Conservation (phyloP, 2,113 vertebrate species). For the Thamnaconus septentrionalis region DNA sequence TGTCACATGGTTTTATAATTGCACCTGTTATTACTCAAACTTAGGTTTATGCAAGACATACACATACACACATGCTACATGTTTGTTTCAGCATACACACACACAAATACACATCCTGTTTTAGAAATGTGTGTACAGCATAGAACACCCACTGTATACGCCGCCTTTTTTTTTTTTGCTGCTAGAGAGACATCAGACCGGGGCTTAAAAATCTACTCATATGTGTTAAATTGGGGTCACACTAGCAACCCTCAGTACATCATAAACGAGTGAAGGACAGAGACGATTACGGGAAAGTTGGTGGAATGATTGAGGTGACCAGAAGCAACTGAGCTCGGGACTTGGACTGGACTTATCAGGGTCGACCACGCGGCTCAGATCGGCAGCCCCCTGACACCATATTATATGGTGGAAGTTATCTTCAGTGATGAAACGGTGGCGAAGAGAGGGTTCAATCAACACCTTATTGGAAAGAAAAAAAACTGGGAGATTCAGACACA, state of each 20-base stretch:
- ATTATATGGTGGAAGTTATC: conserved; percentile 57
- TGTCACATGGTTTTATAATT: too few species aligned
- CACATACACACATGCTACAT: neutral
- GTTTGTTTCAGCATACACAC: neutral
- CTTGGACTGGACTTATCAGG: conserved; percentile 59
- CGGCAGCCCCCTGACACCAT: conserved; percentile 49
- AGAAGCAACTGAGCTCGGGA: conserved; percentile 28
- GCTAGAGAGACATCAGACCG: neutral
- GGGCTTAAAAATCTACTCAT: conserved; percentile 30
- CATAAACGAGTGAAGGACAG: conserved; percentile 37
- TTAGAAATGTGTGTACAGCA: too few species aligned
- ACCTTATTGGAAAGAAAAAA: conserved; percentile 35
- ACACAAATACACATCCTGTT: conserved; percentile 16
- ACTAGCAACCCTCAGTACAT: conserved; percentile 41
- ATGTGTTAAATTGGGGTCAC: conserved; percentile 44
- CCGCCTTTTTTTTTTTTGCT: neutral
- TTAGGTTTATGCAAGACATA: neutral
- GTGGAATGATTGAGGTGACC: conserved; percentile 46
- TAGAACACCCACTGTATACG: neutral
- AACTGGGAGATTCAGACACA: conserved; percentile 29
- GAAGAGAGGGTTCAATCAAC: conserved; percentile 38
- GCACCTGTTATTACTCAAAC: too few species aligned
- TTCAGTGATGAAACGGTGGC: conserved; percentile 40
- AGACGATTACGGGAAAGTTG: conserved; percentile 34
- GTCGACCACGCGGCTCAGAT: conserved; percentile 58